Conservation (phyloP, 1,140 invertebrate genomes). For the Bathynomus jamesi region DNA sequence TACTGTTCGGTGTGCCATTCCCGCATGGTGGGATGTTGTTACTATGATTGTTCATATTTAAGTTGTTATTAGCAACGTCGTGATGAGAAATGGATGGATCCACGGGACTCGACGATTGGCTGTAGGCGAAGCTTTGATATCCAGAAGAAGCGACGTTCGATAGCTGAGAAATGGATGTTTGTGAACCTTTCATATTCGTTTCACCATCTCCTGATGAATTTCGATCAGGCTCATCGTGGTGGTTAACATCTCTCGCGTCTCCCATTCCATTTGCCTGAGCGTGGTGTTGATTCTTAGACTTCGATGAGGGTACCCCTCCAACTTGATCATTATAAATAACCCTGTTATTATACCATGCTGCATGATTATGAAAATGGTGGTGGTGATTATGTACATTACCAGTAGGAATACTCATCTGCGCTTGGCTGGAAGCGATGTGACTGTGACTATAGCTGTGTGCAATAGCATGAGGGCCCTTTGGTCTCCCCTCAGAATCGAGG, state of each 20-base stretch:
- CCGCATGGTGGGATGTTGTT: background rate
- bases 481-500: constrained; percentile 33
- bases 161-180: constrained; percentile 67
- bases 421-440: constrained; percentile 22
- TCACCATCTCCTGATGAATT: constrained; percentile 32
- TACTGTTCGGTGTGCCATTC: background rate
- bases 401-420: constrained; percentile 12
- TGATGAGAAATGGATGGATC: constrained; percentile 52
- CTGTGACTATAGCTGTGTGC: constrained; percentile 33
- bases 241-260: constrained; percentile 18
- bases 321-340: constrained; percentile 17
- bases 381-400: constrained; percentile 22
- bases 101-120: constrained; percentile 80
- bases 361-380: constrained; percentile 30
- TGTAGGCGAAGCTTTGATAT: constrained; percentile 84
- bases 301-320: background rate
- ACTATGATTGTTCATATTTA: constrained; percentile 13
- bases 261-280: constrained; percentile 24
- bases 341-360: constrained; percentile 25
- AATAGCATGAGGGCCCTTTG: constrained; percentile 22
- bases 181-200: constrained; percentile 49
- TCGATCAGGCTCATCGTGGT: constrained; percentile 24
- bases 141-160: constrained; percentile 78
- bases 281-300: constrained; percentile 17
- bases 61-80: constrained; percentile 34